Evolutionary conservation across 2,888 invertebrate species (phyloP).

Genomic region (Drosophila neonasuta): DNA sequence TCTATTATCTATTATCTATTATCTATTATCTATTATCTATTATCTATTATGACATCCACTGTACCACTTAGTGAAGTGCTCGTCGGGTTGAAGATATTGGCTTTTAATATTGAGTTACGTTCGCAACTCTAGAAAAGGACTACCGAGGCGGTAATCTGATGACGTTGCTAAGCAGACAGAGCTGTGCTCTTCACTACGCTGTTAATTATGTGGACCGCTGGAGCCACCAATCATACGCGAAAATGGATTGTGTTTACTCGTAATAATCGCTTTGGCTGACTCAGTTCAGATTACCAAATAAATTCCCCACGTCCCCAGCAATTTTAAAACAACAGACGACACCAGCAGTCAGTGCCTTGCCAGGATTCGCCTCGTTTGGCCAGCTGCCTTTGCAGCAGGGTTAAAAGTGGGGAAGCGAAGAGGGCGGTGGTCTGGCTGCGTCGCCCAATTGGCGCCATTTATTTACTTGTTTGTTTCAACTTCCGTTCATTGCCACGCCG

Average conservation of each 20-base stretch:
- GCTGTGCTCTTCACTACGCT: conserved; percentile 27
- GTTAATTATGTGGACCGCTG: conserved; percentile 49
- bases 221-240: conserved; percentile 69
- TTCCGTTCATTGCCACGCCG: conserved; percentile 77
- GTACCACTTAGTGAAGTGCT: conserved; percentile 47
- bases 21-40: neutral
- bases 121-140: conserved; percentile 12
- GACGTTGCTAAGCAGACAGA: conserved; percentile 53
- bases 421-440: conserved; percentile 28
- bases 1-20: conserved; percentile 9
- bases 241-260: conserved; percentile 76
- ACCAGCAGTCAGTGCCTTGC: conserved; percentile 27
- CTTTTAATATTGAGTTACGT: conserved; percentile 73
- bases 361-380: conserved; percentile 24
- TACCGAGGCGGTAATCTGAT: conserved; percentile 28
- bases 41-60: neutral
- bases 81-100: conserved; percentile 65
- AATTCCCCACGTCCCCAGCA: conserved; percentile 53
- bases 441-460: conserved; percentile 77
- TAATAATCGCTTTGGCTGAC: conserved; percentile 74
- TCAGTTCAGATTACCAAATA: conserved; percentile 73
- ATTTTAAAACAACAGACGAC: conserved; percentile 71
- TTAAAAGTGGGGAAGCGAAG: neutral
- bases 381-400: conserved; percentile 4
- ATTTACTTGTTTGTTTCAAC: conserved; percentile 78